Evolutionary conservation across 2,888 invertebrate genomes (phyloP).

Genomic region (Mimumesa dahlbomi): DNA sequence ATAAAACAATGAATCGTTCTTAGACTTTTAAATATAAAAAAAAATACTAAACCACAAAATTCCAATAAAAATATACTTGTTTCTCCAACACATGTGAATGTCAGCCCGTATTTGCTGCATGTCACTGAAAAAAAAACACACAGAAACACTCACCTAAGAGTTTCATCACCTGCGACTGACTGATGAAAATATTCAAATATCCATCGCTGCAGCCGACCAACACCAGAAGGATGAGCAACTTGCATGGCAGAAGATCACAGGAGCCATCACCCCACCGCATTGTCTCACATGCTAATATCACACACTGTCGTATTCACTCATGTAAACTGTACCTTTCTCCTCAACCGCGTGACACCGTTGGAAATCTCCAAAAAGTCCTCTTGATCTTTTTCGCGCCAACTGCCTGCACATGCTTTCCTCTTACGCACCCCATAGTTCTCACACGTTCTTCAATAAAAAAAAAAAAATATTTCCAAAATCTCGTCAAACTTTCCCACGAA

Average conservation of each 20-base stretch:
- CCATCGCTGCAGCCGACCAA: constrained; percentile 82
- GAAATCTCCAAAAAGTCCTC: constrained; percentile 10
- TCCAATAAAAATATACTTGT: too few species aligned
- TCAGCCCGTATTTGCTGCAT: too few species aligned
- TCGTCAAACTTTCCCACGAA: not conserved
- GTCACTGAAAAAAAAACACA: too few species aligned
- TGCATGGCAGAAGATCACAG: constrained; percentile 75
- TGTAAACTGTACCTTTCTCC: constrained; percentile 17
- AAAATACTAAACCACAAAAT: too few species aligned
- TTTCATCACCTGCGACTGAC: constrained; percentile 90
- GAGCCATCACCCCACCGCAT: constrained; percentile 78
- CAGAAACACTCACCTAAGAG: constrained; percentile 88
- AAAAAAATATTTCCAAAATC: too few species aligned
- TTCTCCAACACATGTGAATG: too few species aligned
- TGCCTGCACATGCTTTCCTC: constrained; percentile 21
- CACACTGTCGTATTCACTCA: constrained; percentile 44
- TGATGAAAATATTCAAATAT: constrained; percentile 90
- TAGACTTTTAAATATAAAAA: too few species aligned
- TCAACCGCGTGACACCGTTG: constrained; percentile 24
- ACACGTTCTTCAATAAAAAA: too few species aligned
- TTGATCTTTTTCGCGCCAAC: not conserved
- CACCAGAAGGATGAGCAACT: constrained; percentile 72
- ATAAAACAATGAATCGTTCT: too few species aligned
- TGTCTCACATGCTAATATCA: constrained; percentile 72
- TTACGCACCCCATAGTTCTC: constrained; percentile 17